Conservation (phyloP, 2,797 vertebrate species). For the Parauchenoglanis punctatus region DNA sequence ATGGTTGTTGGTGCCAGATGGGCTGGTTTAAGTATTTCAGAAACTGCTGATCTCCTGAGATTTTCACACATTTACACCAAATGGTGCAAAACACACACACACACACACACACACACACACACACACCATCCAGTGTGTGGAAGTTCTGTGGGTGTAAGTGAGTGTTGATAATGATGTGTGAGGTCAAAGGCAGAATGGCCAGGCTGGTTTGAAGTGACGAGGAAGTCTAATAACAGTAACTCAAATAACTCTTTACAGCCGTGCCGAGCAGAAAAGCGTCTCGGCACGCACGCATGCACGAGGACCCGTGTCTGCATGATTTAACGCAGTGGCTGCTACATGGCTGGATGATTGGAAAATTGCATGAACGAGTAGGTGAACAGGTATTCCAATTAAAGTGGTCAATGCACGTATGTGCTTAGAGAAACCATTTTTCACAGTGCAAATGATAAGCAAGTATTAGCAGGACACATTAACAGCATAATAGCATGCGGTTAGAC, state of each 20-base stretch:
- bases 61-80: slow-evolving; percentile 4
- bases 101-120: background rate
- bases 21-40: background rate
- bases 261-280: background rate
- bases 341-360: background rate
- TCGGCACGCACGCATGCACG: background rate
- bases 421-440: background rate
- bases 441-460: background rate
- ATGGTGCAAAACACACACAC: background rate
- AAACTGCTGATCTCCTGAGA: background rate
- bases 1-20: background rate
- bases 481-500: background rate
- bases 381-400: background rate
- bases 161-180: background rate
- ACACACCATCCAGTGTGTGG: background rate
- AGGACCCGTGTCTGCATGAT: background rate
- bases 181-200: background rate
- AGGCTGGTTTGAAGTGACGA: background rate
- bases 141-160: background rate
- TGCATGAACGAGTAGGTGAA: background rate
- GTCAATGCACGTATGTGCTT: background rate
- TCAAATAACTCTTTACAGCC: background rate
- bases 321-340: background rate
- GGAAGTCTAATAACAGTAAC: background rate
- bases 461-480: background rate